These are phyloP conservation scores for Dolichotis patagonum DNA, from an alignment of 2,113 vertebrate genomes.

Conservation along the genomic window DNA sequence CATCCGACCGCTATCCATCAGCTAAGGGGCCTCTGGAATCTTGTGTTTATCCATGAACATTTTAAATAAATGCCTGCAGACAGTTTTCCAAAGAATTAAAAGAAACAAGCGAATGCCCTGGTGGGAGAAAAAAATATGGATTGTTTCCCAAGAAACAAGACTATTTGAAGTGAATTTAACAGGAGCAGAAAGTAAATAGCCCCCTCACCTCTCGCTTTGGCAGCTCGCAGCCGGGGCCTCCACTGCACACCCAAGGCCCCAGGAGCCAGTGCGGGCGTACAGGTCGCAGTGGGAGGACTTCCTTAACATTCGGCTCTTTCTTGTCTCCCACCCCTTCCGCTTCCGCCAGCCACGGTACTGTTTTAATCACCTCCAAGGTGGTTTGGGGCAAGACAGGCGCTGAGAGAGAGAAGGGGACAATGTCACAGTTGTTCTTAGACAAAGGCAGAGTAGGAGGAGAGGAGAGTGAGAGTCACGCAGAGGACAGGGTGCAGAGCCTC, in stretches of 20 bases:
- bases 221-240: not conserved
- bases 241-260: not conserved
- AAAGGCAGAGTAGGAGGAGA: conserved; percentile 76
- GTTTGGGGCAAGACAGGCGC: conserved; percentile 77
- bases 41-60: not conserved
- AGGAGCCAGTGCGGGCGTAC: not conserved
- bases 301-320: not conserved
- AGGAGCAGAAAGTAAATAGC: not conserved
- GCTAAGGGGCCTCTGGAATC: not conserved
- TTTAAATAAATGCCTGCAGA: conserved; percentile 21
- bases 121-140: not conserved
- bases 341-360: conserved; percentile 83
- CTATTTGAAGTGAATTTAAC: not conserved
- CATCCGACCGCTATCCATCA: too few relatives aligned
- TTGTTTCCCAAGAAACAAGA: conserved; percentile 46
- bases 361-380: conserved; percentile 88
- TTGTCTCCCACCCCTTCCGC: not conserved
- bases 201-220: not conserved
- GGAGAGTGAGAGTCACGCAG: not conserved
- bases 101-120: not conserved
- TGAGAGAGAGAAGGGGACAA: conserved; percentile 67
- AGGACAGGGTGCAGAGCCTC: conserved; percentile 72
- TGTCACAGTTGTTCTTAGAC: conserved; percentile 85
- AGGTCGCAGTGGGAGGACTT: not conserved
- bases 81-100: not conserved